Percentiles rank a stretch among this genome's conserved stretches.
phyloP scores from a whole-genome alignment of 2,797 vertebrate species.

The Pitangus sulphuratus region DNA sequence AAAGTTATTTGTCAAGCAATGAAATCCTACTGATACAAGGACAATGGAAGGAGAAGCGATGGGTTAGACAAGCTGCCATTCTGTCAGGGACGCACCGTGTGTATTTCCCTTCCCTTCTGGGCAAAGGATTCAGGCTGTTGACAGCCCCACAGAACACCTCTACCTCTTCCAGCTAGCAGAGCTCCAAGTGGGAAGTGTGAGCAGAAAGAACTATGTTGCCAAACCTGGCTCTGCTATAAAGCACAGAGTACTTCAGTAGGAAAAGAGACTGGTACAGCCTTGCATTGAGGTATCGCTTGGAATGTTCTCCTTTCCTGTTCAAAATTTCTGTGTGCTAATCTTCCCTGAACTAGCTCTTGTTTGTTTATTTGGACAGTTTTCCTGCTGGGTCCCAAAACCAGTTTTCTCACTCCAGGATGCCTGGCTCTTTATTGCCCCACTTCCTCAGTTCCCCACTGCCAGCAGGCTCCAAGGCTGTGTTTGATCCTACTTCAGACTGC shows the following conservation, averaged over 20 bases:
- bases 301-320: not conserved
- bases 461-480: conserved; percentile 4
- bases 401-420: not conserved
- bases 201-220: not conserved
- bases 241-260: not conserved
- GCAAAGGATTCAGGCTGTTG: not conserved
- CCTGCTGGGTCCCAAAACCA: not conserved
- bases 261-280: not conserved
- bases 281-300: not conserved
- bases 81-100: not conserved
- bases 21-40: not conserved
- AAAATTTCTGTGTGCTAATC: not conserved
- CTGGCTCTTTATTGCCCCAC: conserved; percentile 12
- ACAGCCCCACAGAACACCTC: not conserved
- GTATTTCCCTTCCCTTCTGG: not conserved
- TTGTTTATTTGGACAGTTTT: not conserved
- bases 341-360: not conserved
- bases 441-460: not conserved
- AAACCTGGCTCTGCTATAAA: not conserved
- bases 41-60: not conserved
- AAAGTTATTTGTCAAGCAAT: conserved; percentile 41
- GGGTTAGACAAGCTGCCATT: conserved; percentile 37
- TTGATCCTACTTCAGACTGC: not conserved
- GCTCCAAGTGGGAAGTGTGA: not conserved
- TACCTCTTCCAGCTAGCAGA: conserved; percentile 5